These are phyloP conservation scores for Nycticorax nycticorax DNA, from an alignment of 2,113 vertebrate species.

Conservation along the genomic window DNA sequence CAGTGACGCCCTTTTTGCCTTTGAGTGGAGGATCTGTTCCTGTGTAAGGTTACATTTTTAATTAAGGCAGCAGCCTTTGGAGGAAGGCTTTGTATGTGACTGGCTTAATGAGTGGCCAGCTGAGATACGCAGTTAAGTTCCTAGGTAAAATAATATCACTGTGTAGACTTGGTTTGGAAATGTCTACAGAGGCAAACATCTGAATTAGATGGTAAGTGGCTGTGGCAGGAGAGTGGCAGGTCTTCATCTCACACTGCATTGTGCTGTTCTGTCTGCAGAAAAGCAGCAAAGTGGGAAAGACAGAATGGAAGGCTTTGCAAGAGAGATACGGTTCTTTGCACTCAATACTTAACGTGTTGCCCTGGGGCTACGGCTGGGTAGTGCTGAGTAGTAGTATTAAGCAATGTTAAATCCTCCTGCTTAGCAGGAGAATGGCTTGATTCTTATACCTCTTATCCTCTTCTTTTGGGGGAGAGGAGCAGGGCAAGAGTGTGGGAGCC, in stretches of 20 bases:
- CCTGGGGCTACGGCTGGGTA: constrained; percentile 67
- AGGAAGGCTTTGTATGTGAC: constrained; percentile 1
- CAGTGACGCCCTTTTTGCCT: neutral
- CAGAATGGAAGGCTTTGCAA: constrained; percentile 32
- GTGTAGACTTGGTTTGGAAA: constrained; percentile 11
- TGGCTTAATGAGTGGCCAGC: neutral
- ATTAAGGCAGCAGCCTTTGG: constrained; percentile 40
- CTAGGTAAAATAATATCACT: constrained; percentile 29
- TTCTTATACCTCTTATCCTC: constrained; percentile 40
- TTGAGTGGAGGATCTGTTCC: neutral
- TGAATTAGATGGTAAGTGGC: constrained; percentile 44
- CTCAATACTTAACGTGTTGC: constrained; percentile 39
- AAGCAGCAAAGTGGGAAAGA: constrained; percentile 44
- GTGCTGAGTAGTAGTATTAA: constrained; percentile 68
- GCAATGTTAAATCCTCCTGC: constrained; percentile 64
- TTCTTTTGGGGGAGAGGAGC: constrained; percentile 40
- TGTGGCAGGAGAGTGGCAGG: constrained; percentile 54
- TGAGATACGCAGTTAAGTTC: neutral
- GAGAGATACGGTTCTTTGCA: constrained; percentile 53
- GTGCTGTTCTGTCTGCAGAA: constrained; percentile 42
- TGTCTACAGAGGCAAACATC: constrained; percentile 18
- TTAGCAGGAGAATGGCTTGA: constrained; percentile 52
- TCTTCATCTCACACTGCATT: constrained; percentile 37
- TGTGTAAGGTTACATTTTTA: constrained; percentile 43
- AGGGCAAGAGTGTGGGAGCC: neutral